Conservation (phyloP, 2,797 vertebrate genomes). For the Neosalanx taihuensis region DNA sequence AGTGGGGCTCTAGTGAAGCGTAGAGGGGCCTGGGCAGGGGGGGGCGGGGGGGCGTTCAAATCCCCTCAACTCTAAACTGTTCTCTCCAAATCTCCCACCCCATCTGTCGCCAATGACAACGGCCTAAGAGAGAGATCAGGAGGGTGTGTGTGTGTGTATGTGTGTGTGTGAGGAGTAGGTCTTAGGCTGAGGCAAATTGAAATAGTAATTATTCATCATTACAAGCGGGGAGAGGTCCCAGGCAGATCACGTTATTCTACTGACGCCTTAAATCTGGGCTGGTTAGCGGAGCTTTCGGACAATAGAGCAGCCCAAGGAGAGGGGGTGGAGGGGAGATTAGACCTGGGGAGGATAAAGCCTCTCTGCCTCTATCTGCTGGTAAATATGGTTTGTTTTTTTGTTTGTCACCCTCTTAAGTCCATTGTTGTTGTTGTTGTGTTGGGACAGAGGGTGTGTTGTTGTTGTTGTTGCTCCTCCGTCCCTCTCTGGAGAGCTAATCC, state of each 20-base stretch:
- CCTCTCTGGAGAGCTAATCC: not conserved
- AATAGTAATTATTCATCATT: constrained; percentile 69
- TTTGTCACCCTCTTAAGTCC: constrained; percentile 32
- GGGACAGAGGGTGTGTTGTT: constrained; percentile 20
- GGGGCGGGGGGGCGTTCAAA: constrained; percentile 54
- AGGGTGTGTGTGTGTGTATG: constrained; percentile 25
- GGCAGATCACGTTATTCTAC: constrained; percentile 61
- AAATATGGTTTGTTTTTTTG: constrained; percentile 62
- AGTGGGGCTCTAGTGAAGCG: constrained; percentile 43
- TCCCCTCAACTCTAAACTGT: constrained; percentile 56
- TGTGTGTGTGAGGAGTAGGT: not conserved
- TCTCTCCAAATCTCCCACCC: constrained; percentile 55
- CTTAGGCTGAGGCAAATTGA: constrained; percentile 52
- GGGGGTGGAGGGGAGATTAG: constrained; percentile 52
- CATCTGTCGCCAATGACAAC: constrained; percentile 62
- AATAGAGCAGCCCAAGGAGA: constrained; percentile 33
- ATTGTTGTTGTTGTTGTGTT: constrained; percentile 42
- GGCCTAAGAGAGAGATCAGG: constrained; percentile 21
- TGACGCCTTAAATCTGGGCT: constrained; percentile 61
- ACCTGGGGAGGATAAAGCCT: constrained; percentile 56
- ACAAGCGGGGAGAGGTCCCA: constrained; percentile 55
- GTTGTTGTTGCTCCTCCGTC: constrained; percentile 30
- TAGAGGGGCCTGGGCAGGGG: constrained; percentile 10
- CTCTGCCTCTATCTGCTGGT: constrained; percentile 46
- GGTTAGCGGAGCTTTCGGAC: constrained; percentile 54